Conservation (phyloP, 2,797 vertebrate genomes). For the Chaenodraco wilsoni region DNA sequence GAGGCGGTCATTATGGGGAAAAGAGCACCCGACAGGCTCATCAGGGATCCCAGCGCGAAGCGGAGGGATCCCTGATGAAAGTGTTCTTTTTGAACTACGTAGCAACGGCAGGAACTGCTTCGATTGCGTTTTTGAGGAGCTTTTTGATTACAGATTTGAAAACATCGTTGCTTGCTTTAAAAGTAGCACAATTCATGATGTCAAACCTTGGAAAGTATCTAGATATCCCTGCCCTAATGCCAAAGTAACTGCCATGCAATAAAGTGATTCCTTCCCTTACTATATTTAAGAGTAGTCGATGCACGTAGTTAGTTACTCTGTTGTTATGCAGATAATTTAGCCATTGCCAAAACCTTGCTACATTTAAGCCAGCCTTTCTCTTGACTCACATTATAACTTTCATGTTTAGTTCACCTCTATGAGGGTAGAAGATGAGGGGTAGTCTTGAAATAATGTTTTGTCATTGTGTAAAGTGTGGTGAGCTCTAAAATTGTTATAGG, state of each 20-base stretch:
- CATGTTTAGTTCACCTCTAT: slow-evolving; percentile 18
- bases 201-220: too few relatives aligned
- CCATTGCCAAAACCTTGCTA: slow-evolving; percentile 19
- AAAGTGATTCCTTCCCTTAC: slow-evolving; percentile 63
- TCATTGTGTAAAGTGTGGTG: slow-evolving; percentile 26
- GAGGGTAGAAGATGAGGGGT: neutral
- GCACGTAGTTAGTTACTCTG: slow-evolving; percentile 32
- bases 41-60: too few relatives aligned
- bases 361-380: slow-evolving; percentile 1
- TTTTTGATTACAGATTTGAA: too few relatives aligned
- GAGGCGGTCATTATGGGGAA: too few relatives aligned
- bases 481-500: slow-evolving; percentile 35
- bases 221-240: too few relatives aligned
- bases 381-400: slow-evolving; percentile 18
- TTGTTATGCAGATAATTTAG: slow-evolving; percentile 35
- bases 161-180: too few relatives aligned
- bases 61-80: too few relatives aligned
- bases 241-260: slow-evolving; percentile 23
- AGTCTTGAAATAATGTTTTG: slow-evolving; percentile 20
- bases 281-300: slow-evolving; percentile 58
- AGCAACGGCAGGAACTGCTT: too few relatives aligned
- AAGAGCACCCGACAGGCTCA: too few relatives aligned
- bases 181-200: too few relatives aligned
- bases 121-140: too few relatives aligned
- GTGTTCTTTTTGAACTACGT: too few relatives aligned